Base-by-base conservation (phyloP, 2,888 invertebrate species). In the Orgyia antiqua region DNA sequence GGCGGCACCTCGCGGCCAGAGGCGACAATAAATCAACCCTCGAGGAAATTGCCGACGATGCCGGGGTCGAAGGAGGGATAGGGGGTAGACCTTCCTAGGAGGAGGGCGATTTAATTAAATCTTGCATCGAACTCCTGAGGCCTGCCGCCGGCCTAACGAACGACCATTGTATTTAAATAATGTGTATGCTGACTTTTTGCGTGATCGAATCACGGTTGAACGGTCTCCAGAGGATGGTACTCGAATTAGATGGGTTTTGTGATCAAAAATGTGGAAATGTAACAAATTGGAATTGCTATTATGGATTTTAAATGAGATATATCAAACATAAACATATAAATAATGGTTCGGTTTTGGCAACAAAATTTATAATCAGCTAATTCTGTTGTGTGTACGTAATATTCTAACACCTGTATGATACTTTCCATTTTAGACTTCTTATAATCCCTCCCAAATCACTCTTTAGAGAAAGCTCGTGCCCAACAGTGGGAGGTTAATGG, bases 41-140 rank as follows among this genome's bases (percentile, higher is more conserved):
- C 63, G 66, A 79, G 82, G 83, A 83, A 82, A 82, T 83, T 77
- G 82, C 73, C 74, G 78, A 67, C 73, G 73, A 69, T 69, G 72
- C 57, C 23, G 23, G 23, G 34, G 36, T 39, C 37, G 44, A 46
- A 42, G 50, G 45, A 42, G 51, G 40, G 49, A 51, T 36, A 36
- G 37, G 37, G 48, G 39, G 43, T 42, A 39, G 18, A 25, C 35
- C 49, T 60, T 52, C 50, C 52, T 38, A 45, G 44, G 46, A 48
- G 52, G 55, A 48, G 65, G 78, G 76, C 76, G 80, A 87, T 88
- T 88, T 88, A 88, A 88, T 88, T 88, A 88, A 88, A 88, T 88
- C 88, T 88, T 88, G 84, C 87, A 86, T 87, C 86, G 87, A 87
- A 87, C 84, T 87, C 78, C 82, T 79, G 82, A 82, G 82, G 82